Percentiles rank a stretch among this genome's conserved stretches.
These are phyloP conservation scores for Smutsia temminckii DNA, from an alignment of 2,797 vertebrate genomes.

Conservation along the genomic window DNA sequence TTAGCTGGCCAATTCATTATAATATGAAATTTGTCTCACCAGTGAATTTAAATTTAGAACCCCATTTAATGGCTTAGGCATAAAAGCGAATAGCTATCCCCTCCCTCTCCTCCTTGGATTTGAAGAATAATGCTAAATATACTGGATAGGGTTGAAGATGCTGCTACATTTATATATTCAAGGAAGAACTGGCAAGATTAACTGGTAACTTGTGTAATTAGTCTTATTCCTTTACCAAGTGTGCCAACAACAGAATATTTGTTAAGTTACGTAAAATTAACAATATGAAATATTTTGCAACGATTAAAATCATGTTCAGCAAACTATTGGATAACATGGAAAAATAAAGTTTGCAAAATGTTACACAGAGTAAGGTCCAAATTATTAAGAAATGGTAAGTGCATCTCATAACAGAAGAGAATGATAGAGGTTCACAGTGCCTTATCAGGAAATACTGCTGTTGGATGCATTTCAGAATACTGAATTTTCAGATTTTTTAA, in stretches of 20 bases:
- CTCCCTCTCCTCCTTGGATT: background rate
- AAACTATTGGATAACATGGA: background rate
- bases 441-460: background rate
- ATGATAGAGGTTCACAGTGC: background rate
- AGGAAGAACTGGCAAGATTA: slow-evolving; percentile 6
- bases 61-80: background rate
- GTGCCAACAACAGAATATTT: background rate
- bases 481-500: background rate
- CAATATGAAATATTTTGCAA: background rate
- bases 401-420: background rate
- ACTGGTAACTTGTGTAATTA: background rate
- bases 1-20: background rate
- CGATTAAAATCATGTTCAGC: background rate
- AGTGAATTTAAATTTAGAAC: slow-evolving; percentile 22
- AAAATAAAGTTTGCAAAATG: background rate
- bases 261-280: background rate
- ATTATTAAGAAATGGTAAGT: background rate
- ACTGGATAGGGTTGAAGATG: background rate
- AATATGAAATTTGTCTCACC: slow-evolving; percentile 2
- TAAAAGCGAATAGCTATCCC: background rate
- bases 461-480: background rate
- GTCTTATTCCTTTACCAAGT: slow-evolving; percentile 29
- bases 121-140: slow-evolving; percentile 22
- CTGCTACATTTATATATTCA: background rate
- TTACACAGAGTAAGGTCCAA: background rate